These are phyloP conservation scores for Siderastrea siderea DNA, from an alignment of 92 coral and sea anemone species.

Conservation along the genomic window DNA sequence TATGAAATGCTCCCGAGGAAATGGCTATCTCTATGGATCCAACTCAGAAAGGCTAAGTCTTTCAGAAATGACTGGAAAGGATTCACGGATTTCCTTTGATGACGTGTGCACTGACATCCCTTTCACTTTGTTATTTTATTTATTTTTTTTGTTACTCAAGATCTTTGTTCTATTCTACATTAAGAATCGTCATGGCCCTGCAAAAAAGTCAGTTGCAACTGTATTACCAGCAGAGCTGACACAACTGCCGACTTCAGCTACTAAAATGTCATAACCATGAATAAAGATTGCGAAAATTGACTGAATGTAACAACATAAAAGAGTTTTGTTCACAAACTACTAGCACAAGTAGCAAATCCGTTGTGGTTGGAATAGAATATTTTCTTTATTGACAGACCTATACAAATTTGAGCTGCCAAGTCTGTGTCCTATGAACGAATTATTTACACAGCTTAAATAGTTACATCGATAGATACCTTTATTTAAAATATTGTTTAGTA, in stretches of 20 bases:
- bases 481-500: too few species aligned
- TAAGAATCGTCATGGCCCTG: too few species aligned
- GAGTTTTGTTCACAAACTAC: too few species aligned
- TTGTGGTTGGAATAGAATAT: too few species aligned
- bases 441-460: too few species aligned
- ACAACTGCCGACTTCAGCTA: constrained; percentile 30
- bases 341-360: too few species aligned
- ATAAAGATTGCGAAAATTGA: background rate
- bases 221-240: constrained; percentile 28
- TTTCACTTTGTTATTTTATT: constrained; percentile 45
- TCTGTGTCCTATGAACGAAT: too few species aligned
- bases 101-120: constrained; percentile 41
- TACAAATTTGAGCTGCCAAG: too few species aligned
- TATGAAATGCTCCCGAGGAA: too few species aligned
- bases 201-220: constrained; percentile 38
- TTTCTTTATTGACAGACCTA: too few species aligned
- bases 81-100: constrained; percentile 42
- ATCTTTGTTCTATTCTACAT: constrained; percentile 28
- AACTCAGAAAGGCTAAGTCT: constrained; percentile 26
- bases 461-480: too few species aligned
- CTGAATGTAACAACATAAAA: background rate
- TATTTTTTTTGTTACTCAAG: constrained; percentile 16
- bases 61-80: constrained; percentile 31
- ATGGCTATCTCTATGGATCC: too few species aligned
- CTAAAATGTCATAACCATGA: constrained; percentile 22